These are phyloP conservation scores for Siniperca knerii DNA, from an alignment of 2,113 vertebrate genomes.

Conservation along the genomic window DNA sequence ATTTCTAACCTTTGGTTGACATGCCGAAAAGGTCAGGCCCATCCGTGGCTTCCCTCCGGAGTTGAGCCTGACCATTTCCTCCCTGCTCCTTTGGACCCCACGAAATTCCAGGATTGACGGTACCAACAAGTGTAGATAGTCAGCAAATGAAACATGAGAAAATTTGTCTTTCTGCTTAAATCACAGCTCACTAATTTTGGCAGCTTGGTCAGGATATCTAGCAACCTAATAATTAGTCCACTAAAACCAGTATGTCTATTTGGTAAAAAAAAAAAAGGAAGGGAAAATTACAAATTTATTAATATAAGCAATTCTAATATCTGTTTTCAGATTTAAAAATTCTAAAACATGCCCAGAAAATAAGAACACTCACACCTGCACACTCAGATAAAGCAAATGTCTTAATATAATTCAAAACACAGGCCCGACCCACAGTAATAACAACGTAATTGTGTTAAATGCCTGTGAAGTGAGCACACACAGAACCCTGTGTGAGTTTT, in stretches of 20 bases:
- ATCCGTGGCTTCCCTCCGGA: slow-evolving; percentile 74
- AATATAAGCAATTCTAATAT: not conserved
- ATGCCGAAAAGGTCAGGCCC: slow-evolving; percentile 84
- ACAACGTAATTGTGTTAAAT: slow-evolving; percentile 67
- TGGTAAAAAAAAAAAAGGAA: not conserved
- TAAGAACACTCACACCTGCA: slow-evolving; percentile 1
- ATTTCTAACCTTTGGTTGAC: slow-evolving; percentile 89
- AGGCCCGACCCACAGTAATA: slow-evolving; percentile 39
- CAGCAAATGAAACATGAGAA: not conserved
- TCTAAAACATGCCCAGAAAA: not conserved
- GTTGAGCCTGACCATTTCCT: slow-evolving; percentile 72
- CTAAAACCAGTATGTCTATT: not conserved
- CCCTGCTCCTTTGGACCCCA: slow-evolving; percentile 38
- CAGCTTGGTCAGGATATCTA: not conserved
- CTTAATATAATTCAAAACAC: slow-evolving; percentile 51
- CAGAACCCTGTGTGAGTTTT: slow-evolving; percentile 69
- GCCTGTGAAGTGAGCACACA: slow-evolving; percentile 72
- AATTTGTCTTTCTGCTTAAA: not conserved
- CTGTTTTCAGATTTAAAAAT: not conserved
- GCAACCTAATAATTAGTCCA: not conserved
- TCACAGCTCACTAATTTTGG: not conserved
- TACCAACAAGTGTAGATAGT: slow-evolving; percentile 17
- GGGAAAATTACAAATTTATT: not conserved
- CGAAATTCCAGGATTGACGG: slow-evolving; percentile 39
- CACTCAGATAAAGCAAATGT: slow-evolving; percentile 45